Evolutionary conservation across 1,140 invertebrate genomes (phyloP), one percentile per base, ranked within the genome.

Genomic region (Cardiocondyla obscurior): DNA sequence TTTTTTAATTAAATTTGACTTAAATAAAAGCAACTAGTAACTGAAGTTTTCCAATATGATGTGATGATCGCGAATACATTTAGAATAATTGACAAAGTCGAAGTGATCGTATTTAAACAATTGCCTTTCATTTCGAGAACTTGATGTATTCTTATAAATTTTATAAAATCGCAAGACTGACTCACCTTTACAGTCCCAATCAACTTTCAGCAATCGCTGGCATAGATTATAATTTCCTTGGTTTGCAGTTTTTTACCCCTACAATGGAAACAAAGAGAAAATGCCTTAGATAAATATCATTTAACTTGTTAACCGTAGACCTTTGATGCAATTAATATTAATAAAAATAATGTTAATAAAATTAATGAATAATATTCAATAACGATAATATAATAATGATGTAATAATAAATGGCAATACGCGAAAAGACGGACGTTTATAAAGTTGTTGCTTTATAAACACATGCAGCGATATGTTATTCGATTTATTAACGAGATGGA

Each of bases 161-260:
- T 4, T 25, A 4, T 28, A 4, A 73, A 76, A 44, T 30, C 1
- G 44, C 7, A 36, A 58, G 6, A 30, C 7, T 53, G 10, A 60
- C 65, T 87, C 19, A 88, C 86, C 85, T 84, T 85, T 67, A 42
- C 7, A 25, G 8, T 72, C n/a, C 7, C 36, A 73, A 73, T 81
- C 5, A 42, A 44, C 70, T 39, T 49, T 74, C 30, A 76, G 25
- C 42, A 60, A 49, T 36, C 36, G 30, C 44, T 69, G 70, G 4
- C 44, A 49, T 51, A 64, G 72, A 16, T 77, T 53, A 33, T 19
- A 22, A 67, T 42, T 69, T 33, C 16, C 33, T 79, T 4, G 12
- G 74, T 79, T 53, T 42, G 46, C 62, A 28, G 44, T 28, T 36
- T 5, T 30, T 46, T 67, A 30, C 5, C 3, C 22, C 74, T 77